Evolutionary conservation across 2,888 invertebrate species (phyloP).

Genomic region (Lamellibrachia columna): DNA sequence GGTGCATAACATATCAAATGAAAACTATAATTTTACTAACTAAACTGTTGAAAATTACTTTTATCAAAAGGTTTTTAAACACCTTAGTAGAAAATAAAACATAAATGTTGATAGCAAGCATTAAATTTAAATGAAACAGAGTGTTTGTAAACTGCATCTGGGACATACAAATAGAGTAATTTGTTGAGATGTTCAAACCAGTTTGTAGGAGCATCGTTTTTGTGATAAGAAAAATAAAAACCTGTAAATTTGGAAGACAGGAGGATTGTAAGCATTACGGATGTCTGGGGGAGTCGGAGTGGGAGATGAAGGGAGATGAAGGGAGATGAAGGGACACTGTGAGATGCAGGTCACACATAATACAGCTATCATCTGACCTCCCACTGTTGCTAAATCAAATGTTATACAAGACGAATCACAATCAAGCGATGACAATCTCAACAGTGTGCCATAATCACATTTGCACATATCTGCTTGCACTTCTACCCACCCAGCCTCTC

Average conservation of each 20-base stretch:
- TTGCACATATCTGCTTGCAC: conserved; percentile 9
- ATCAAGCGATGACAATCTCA: conserved; percentile 12
- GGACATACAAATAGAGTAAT: not conserved
- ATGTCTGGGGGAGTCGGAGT: not conserved
- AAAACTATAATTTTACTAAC: too few relatives aligned
- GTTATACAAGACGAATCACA: conserved; percentile 16
- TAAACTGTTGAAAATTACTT: not conserved
- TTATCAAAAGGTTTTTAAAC: not conserved
- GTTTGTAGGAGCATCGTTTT: not conserved
- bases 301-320: not conserved
- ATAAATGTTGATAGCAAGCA: not conserved
- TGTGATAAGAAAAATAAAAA: not conserved
- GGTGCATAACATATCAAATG: too few relatives aligned
- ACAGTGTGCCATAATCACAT: conserved; percentile 9
- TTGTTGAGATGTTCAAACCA: not conserved
- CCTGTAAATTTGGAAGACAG: not conserved
- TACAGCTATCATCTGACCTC: not conserved
- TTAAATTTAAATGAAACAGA: not conserved
- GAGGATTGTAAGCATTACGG: not conserved
- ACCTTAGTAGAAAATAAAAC: not conserved
- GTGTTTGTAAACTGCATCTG: not conserved
- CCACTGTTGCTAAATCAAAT: not conserved
- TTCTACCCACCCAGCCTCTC: not conserved
- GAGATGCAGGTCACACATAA: not conserved
- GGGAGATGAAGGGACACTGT: not conserved